These are phyloP conservation scores for Metopia argyrocephala DNA, from an alignment of 2,888 invertebrate species.

Conservation along the genomic window DNA sequence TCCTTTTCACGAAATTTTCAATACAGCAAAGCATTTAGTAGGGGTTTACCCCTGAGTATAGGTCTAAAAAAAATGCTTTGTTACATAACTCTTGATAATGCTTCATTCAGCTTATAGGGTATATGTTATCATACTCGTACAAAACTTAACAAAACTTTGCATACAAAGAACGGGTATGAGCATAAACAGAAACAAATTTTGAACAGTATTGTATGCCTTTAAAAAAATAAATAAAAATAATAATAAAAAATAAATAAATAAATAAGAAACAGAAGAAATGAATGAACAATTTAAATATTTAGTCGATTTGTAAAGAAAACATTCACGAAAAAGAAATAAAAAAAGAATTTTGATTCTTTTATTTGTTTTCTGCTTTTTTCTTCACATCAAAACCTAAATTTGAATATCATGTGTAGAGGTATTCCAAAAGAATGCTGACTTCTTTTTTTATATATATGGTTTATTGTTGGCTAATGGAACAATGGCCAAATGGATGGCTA, in stretches of 20 bases:
- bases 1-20: too few species aligned
- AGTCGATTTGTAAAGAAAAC: conserved; percentile 58
- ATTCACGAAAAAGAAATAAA: neutral
- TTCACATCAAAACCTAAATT: conserved; percentile 18
- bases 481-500: conserved; percentile 59
- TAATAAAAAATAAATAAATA: neutral
- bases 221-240: neutral
- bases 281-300: conserved; percentile 63
- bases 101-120: conserved; percentile 45
- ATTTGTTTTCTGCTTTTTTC: conserved; percentile 32
- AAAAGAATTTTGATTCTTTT: conserved; percentile 33
- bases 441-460: too few species aligned
- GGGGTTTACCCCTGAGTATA: too few species aligned
- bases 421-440: conserved; percentile 55
- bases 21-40: too few species aligned
- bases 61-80: too few species aligned
- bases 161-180: too few species aligned
- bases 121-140: conserved; percentile 27
- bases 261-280: conserved; percentile 7
- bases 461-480: conserved; percentile 36
- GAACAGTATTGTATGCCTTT: conserved; percentile 31
- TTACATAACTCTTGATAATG: too few species aligned
- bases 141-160: conserved; percentile 40
- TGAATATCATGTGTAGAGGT: conserved; percentile 9
- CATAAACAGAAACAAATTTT: conserved; percentile 38